Evolutionary conservation across 2,888 invertebrate genomes (phyloP), one percentile per base, ranked within the genome.

Genomic region (Sinotaia quadrata): DNA sequence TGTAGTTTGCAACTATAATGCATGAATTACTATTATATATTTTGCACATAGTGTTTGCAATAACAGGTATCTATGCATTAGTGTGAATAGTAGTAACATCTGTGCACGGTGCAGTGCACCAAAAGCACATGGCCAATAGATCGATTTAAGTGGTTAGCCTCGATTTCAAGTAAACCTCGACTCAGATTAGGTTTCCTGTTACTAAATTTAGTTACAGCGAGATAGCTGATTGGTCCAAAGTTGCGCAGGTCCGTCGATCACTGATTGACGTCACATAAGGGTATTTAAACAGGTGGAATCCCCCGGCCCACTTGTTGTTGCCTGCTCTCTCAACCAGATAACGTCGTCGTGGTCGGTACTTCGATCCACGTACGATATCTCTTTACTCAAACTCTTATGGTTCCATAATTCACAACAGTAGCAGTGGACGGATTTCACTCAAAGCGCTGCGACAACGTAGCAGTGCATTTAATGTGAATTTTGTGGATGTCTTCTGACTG

Each of bases 251-350:
- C 70, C 59, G 70, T 69, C 69, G 71, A 69, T 60, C 61, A 56
- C 27, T 57, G 69, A 7, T 24, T 78, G 75, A 83, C 83, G 81
- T 83, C 75, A 77, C 63, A 57, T n/a, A 34, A 34, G 37, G 66
- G 76, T 82, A 83, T 83, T 82, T 75, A 81, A 79, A 69, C 68
- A 68, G 60, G 62, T 57, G 79, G 81, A 74, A 74, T 77, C 80
- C 77, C 80, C 84, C 72, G 67, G 69, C 52, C 67, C 71, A 76
- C 79, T 79, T 79, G 82, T 83, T 81, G 83, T 83, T 84, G 83
- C 82, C 80, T 79, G 81, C 73, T 79, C 79, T 75, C 75, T 76
- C 78, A 68, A 76, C 72, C 78, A 71, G 79, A 71, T 71, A 73
- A 77, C 68, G 75, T 79, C 81, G 81, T 80, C 77, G 81, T 79